A percentile compares a stretch with the other conserved stretches of the same genome.
These are phyloP conservation scores for Abrostola tripartita DNA, from an alignment of 2,888 invertebrate species.

Conservation along the genomic window DNA sequence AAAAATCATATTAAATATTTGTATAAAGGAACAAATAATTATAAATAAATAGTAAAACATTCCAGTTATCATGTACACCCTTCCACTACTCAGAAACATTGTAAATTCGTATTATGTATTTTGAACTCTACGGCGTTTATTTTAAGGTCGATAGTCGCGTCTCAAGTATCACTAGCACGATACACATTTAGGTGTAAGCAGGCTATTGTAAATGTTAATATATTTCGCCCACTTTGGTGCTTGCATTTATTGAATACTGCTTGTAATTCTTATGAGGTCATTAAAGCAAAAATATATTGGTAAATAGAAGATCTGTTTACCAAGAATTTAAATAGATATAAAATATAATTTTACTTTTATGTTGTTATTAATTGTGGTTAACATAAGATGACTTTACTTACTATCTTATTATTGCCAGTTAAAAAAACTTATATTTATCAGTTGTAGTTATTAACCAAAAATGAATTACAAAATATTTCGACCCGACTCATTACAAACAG, in stretches of 20 bases:
- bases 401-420: not conserved
- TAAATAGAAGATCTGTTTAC: no score
- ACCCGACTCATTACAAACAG: constrained; percentile 61
- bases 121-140: constrained; percentile 24
- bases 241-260: constrained; percentile 70
- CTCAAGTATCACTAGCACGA: constrained; percentile 41
- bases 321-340: not conserved
- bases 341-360: not conserved
- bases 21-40: constrained; percentile 1
- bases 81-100: constrained; percentile 25
- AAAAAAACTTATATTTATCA: no score
- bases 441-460: no score
- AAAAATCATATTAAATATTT: constrained; percentile 19
- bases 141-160: constrained; percentile 44
- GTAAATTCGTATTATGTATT: constrained; percentile 43
- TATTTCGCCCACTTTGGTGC: constrained; percentile 75
- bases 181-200: constrained; percentile 54
- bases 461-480: not conserved
- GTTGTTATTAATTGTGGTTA: not conserved
- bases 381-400: constrained; percentile 7
- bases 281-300: no score
- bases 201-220: constrained; percentile 60
- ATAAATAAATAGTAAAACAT: constrained; percentile 7
- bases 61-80: constrained; percentile 40
- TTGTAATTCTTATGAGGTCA: constrained; percentile 54